Conservation (phyloP, 2,113 vertebrate species). For the Leucopsar rothschildi region DNA sequence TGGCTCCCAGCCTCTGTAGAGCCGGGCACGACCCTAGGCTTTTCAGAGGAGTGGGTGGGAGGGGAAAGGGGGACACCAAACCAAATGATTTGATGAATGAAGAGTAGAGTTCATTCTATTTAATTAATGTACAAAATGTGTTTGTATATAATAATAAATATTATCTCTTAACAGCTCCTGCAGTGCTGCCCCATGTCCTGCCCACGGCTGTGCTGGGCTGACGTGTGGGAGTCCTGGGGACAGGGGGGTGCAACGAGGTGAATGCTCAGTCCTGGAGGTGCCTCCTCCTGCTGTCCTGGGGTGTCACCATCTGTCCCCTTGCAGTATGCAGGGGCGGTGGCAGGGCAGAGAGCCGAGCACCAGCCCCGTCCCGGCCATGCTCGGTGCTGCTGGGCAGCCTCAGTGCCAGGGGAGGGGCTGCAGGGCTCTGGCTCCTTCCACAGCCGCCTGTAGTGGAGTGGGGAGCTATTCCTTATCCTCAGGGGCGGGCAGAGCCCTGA, state of each 20-base stretch:
- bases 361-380: fast-evolving
- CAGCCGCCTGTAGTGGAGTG: fast-evolving
- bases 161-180: slow-evolving; percentile 46
- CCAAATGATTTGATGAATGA: slow-evolving; percentile 44
- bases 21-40: neutral
- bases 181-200: neutral
- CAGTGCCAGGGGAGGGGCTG: neutral
- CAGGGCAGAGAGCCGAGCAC: neutral
- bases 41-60: neutral
- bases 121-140: slow-evolving; percentile 78
- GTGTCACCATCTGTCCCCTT: neutral
- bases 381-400: neutral
- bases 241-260: neutral
- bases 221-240: neutral
- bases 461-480: neutral
- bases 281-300: neutral
- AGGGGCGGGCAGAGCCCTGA: neutral
- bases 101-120: slow-evolving; percentile 72
- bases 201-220: neutral
- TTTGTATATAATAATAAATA: slow-evolving; percentile 84
- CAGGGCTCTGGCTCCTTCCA: neutral
- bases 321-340: neutral
- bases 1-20: neutral
- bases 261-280: neutral
- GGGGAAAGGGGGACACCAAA: neutral